A percentile compares a stretch with the other conserved stretches of the same genome.
Conservation (phyloP, 2,113 vertebrate species). For the Nannospalax galili region DNA sequence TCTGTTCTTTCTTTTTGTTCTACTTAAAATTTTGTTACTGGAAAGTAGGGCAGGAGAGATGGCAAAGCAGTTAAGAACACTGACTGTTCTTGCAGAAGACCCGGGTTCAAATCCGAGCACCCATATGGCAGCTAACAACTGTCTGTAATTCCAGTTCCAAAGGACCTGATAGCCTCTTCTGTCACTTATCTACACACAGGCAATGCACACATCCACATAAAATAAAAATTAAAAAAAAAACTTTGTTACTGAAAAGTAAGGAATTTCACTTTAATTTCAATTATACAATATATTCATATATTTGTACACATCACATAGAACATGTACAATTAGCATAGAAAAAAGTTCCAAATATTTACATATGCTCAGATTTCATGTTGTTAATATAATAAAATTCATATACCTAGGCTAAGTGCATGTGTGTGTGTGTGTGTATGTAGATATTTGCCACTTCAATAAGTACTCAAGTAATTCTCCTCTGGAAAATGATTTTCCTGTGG, state of each 20-base stretch:
- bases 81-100: too few relatives aligned
- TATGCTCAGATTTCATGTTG: background rate
- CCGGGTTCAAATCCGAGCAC: too few relatives aligned
- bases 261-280: too few relatives aligned
- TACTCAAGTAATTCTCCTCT: background rate
- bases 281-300: background rate
- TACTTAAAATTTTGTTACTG: background rate
- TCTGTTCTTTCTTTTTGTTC: background rate
- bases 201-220: too few relatives aligned
- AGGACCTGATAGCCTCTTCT: too few relatives aligned
- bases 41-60: too few relatives aligned
- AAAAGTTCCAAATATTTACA: background rate
- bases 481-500: background rate
- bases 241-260: background rate
- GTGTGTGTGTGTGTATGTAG: too few relatives aligned
- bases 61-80: too few relatives aligned
- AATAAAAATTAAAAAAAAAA: too few relatives aligned
- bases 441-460: background rate
- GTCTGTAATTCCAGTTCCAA: too few relatives aligned
- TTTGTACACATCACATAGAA: background rate
- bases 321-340: background rate
- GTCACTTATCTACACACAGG: too few relatives aligned
- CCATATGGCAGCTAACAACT: too few relatives aligned
- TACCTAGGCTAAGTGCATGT: background rate
- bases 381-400: background rate